Conservation (phyloP, 2,113 vertebrate genomes). For the Collichthys lucidus region DNA sequence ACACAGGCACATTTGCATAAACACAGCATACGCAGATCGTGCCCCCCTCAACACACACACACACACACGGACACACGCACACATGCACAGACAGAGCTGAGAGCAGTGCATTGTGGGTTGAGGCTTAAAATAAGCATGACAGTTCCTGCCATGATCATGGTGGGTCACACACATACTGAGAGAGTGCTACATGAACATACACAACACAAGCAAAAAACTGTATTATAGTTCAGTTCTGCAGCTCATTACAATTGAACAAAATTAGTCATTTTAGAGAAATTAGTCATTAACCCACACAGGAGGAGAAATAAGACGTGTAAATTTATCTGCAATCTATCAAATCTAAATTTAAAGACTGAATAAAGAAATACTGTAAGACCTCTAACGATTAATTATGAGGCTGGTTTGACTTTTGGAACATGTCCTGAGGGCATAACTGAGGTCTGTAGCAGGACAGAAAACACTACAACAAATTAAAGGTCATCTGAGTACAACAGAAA, state of each 20-base stretch:
- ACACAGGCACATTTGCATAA: conserved; percentile 57
- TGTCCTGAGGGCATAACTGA: conserved; percentile 4
- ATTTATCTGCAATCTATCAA: not conserved
- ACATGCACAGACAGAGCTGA: conserved; percentile 51
- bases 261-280: not conserved
- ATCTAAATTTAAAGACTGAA: not conserved
- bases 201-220: not conserved
- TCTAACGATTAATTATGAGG: not conserved
- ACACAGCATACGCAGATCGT: conserved; percentile 31
- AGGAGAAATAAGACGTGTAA: not conserved
- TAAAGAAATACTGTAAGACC: not conserved
- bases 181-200: not conserved
- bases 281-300: not conserved
- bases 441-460: conserved; percentile 13
- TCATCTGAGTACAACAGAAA: conserved; percentile 24
- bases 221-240: too few species aligned
- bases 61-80: conserved; percentile 1
- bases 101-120: conserved; percentile 72
- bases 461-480: conserved; percentile 15
- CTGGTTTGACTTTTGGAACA: conserved; percentile 6
- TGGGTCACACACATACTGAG: conserved; percentile 42
- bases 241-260: not conserved
- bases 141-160: conserved; percentile 60
- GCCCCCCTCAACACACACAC: conserved; percentile 18
- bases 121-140: conserved; percentile 70